These are phyloP conservation scores for Acleris literana DNA, from an alignment of 2,888 invertebrate genomes.

Conservation along the genomic window DNA sequence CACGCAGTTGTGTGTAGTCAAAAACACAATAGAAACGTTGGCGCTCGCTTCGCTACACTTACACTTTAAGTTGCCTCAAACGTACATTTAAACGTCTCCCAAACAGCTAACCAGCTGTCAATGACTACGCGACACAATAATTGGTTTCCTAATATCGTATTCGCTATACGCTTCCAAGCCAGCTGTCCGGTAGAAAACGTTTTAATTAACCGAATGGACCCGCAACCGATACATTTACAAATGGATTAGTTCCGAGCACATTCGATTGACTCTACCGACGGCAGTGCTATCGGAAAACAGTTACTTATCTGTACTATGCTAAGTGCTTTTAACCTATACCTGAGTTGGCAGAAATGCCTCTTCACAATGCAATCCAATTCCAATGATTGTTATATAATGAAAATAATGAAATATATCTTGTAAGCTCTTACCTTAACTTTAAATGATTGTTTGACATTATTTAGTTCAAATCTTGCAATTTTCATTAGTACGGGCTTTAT, in stretches of 20 bases:
- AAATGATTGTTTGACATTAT: too few species aligned
- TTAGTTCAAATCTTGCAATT: too few species aligned
- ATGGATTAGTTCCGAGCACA: constrained; percentile 69
- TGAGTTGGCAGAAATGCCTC: background rate
- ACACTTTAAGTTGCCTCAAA: too few species aligned
- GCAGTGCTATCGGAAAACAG: constrained; percentile 15
- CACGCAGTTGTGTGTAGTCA: too few species aligned
- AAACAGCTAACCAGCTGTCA: background rate
- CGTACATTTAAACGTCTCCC: too few species aligned
- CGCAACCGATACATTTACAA: constrained; percentile 51
- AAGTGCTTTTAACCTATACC: constrained; percentile 6
- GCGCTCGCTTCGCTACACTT: too few species aligned
- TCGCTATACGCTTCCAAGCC: constrained; percentile 6
- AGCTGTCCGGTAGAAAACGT: constrained; percentile 52
- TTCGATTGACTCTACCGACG: constrained; percentile 24
- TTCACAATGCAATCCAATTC: too few species aligned
- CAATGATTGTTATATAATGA: too few species aligned
- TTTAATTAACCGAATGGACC: constrained; percentile 78
- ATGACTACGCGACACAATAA: constrained; percentile 14
- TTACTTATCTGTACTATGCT: constrained; percentile 22
- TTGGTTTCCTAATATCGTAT: constrained; percentile 27
- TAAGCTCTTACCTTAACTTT: too few species aligned
- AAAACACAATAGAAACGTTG: too few species aligned
- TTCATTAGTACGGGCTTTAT: too few species aligned
- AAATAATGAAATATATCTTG: too few species aligned